phyloP scores from a whole-genome alignment of 2,113 vertebrate genomes.

The Mormyrus lacerda region DNA sequence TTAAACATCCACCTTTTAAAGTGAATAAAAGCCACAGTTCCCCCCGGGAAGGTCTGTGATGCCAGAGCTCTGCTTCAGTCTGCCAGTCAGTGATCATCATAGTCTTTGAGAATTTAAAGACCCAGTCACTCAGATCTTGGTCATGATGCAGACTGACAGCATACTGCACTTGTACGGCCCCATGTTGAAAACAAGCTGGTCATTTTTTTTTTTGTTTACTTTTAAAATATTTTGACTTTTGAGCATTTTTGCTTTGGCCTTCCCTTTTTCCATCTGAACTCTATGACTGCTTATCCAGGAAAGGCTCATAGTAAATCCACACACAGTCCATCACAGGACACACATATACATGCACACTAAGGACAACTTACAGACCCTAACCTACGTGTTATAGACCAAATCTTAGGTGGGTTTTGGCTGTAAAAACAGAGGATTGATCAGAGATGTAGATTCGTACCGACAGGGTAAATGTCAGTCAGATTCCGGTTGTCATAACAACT shows the following conservation, averaged over 20 bases:
- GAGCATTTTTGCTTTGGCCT: background rate
- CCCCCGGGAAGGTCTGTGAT: background rate
- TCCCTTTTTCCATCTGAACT: background rate
- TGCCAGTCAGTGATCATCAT: background rate
- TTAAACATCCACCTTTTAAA: background rate
- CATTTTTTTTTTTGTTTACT: background rate
- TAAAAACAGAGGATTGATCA: background rate
- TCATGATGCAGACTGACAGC: background rate
- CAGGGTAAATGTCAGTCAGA: background rate
- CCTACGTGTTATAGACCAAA: background rate
- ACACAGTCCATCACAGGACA: background rate
- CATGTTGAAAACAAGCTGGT: background rate
- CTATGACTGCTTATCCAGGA: background rate
- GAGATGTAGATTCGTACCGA: background rate
- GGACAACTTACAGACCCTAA: background rate
- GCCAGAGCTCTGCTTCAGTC: background rate
- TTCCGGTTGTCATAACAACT: background rate
- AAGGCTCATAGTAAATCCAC: background rate
- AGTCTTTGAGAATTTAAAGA: background rate
- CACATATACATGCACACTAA: background rate
- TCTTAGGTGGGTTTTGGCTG: background rate
- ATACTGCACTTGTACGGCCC: background rate
- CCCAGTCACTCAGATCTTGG: background rate
- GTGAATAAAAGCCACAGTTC: background rate
- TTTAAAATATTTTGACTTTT: background rate